Conservation (phyloP, 2,888 invertebrate genomes). For the Drosophila multiciliata region DNA sequence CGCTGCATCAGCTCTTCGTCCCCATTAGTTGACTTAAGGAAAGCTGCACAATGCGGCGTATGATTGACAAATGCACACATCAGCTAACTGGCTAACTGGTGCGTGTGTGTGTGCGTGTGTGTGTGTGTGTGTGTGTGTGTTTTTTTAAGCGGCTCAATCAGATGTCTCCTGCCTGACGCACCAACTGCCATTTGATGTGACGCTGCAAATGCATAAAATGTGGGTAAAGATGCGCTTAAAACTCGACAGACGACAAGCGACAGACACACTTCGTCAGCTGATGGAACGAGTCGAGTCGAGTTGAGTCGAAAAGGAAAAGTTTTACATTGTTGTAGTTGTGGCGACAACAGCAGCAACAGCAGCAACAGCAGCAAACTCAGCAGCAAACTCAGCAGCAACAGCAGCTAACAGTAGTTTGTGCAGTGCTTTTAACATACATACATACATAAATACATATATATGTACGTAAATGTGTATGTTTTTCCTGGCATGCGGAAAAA, state of each 20-base stretch:
- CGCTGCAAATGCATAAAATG: conserved; percentile 64
- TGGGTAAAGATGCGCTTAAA: conserved; percentile 83
- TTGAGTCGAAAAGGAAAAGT: conserved; percentile 77
- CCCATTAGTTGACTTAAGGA: conserved; percentile 18
- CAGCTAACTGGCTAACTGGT: neutral
- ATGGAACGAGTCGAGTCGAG: conserved; percentile 48
- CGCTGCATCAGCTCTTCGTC: neutral
- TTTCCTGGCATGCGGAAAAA: conserved; percentile 82
- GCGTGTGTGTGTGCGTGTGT: conserved; percentile 1
- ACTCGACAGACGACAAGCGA: conserved; percentile 14
- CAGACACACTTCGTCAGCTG: conserved; percentile 41
- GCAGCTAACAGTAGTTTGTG: conserved; percentile 33
- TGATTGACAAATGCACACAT: conserved; percentile 62
- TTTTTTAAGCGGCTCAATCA: conserved; percentile 42
- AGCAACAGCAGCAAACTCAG: conserved; percentile 9
- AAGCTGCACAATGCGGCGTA: conserved; percentile 54
- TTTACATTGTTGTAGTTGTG: conserved; percentile 37
- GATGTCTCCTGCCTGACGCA: conserved; percentile 50
- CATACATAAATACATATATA: conserved; percentile 34
- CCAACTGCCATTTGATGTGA: conserved; percentile 57
- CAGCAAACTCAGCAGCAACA: conserved; percentile 10
- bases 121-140: conserved; percentile 7
- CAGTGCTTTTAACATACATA: conserved; percentile 54
- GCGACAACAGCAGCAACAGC: neutral
- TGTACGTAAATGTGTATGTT: conserved; percentile 17